Percentiles rank a stretch among this genome's conserved stretches.
Conservation (phyloP, 2,888 invertebrate species). For the Tenthredo livida region DNA sequence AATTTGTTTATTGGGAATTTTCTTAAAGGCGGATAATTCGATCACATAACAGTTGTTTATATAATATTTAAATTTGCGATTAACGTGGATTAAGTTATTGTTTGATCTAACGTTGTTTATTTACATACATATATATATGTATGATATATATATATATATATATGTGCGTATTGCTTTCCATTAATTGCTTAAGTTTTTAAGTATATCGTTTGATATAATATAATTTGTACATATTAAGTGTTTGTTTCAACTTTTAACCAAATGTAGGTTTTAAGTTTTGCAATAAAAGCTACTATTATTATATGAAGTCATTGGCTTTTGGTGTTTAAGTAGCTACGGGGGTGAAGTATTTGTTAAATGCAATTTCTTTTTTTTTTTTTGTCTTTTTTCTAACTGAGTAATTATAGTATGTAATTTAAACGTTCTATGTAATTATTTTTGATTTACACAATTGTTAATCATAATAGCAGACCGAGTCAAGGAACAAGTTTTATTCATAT, state of each 20-base stretch:
- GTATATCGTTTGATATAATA: slow-evolving; percentile 44
- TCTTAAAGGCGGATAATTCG: slow-evolving; percentile 30
- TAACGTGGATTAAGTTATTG: slow-evolving; percentile 48
- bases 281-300: slow-evolving; percentile 58
- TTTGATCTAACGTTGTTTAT: slow-evolving; percentile 49
- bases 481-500: slow-evolving; percentile 16
- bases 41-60: slow-evolving; percentile 43
- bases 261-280: slow-evolving; percentile 64
- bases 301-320: slow-evolving; percentile 48
- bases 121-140: slow-evolving; percentile 33
- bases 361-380: slow-evolving; percentile 20
- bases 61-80: slow-evolving; percentile 43
- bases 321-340: slow-evolving; percentile 48
- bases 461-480: slow-evolving; percentile 29
- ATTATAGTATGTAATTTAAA: slow-evolving; percentile 17
- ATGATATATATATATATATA: slow-evolving; percentile 53
- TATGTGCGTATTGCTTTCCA: slow-evolving; percentile 58
- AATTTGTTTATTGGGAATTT: slow-evolving; percentile 43
- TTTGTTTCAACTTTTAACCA: slow-evolving; percentile 64
- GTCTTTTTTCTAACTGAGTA: background rate
- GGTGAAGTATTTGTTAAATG: slow-evolving; percentile 36
- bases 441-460: slow-evolving; percentile 16
- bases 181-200: slow-evolving; percentile 58
- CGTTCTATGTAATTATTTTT: slow-evolving; percentile 22
- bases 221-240: slow-evolving; percentile 58